These are phyloP conservation scores for Nasonia giraulti DNA, from an alignment of 1,140 invertebrate species.

Conservation along the genomic window DNA sequence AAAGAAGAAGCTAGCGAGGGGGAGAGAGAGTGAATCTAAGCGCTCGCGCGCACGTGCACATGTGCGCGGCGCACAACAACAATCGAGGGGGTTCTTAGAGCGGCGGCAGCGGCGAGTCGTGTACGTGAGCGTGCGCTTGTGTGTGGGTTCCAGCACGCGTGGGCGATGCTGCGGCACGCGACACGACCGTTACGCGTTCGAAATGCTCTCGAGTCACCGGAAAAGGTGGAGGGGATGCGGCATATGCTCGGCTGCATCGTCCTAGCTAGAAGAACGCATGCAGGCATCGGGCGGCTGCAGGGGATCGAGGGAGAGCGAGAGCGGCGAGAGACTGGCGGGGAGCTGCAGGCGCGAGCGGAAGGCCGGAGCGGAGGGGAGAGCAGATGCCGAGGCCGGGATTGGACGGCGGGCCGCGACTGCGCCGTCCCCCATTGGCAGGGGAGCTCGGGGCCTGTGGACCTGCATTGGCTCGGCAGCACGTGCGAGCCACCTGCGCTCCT, in stretches of 20 bases:
- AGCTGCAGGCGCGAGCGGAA: background rate
- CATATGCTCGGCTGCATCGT: background rate
- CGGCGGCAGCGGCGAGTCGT: background rate
- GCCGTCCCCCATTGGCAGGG: conserved; percentile 64
- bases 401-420: conserved; percentile 63
- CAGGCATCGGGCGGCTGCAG: background rate
- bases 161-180: conserved; percentile 74
- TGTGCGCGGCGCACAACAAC: conserved; percentile 26
- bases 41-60: conserved; percentile 52
- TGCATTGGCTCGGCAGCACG: conserved; percentile 68
- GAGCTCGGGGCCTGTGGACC: conserved; percentile 66
- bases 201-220: conserved; percentile 58
- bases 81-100: background rate
- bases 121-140: conserved; percentile 48
- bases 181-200: conserved; percentile 73
- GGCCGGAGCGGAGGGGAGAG: conserved; percentile 51
- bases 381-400: conserved; percentile 64
- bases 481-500: conserved; percentile 67
- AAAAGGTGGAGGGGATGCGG: conserved; percentile 40
- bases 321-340: background rate
- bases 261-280: background rate
- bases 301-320: background rate
- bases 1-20: conserved; percentile 13
- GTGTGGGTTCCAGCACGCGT: conserved; percentile 70
- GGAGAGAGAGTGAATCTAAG: conserved; percentile 50